Evolutionary conservation across 2,797 vertebrate species (phyloP).

Genomic region (Pogonophryne albipinna): DNA sequence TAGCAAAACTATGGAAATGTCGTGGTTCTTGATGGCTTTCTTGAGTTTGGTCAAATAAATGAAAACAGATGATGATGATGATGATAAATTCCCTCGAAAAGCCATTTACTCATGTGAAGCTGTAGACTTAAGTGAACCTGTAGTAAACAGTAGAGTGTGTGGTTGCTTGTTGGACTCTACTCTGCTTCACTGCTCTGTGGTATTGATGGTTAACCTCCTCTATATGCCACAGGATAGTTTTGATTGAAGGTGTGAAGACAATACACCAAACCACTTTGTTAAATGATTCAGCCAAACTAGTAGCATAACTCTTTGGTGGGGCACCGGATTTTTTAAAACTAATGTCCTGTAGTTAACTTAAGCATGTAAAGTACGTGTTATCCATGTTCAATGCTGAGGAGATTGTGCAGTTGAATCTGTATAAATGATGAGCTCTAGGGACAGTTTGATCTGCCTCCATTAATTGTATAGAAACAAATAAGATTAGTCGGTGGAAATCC

Average conservation of each 20-base stretch:
- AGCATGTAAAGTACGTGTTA: neutral
- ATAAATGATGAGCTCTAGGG: slow-evolving; percentile 10
- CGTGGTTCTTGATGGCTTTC: neutral
- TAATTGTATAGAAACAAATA: neutral
- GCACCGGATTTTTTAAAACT: neutral
- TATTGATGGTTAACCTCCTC: slow-evolving; percentile 63
- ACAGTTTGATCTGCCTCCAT: neutral
- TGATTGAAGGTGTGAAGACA: slow-evolving; percentile 21
- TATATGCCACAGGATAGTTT: slow-evolving; percentile 39
- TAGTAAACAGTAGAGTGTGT: slow-evolving; percentile 7
- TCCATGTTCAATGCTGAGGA: neutral
- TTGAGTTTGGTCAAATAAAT: neutral
- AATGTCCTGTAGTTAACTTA: neutral
- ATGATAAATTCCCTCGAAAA: neutral
- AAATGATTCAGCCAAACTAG: slow-evolving; percentile 4
- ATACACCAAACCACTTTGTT: neutral
- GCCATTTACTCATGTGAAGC: neutral
- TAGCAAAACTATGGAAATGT: neutral
- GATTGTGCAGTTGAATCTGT: neutral
- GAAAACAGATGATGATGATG: neutral
- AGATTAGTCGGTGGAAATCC: no score
- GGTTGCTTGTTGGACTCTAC: slow-evolving; percentile 40
- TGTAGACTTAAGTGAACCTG: no score
- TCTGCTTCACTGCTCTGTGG: slow-evolving; percentile 30
- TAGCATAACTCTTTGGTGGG: neutral